phyloP scores from a whole-genome alignment of 2,888 invertebrate species.

The Megalurothrips usitatus region DNA sequence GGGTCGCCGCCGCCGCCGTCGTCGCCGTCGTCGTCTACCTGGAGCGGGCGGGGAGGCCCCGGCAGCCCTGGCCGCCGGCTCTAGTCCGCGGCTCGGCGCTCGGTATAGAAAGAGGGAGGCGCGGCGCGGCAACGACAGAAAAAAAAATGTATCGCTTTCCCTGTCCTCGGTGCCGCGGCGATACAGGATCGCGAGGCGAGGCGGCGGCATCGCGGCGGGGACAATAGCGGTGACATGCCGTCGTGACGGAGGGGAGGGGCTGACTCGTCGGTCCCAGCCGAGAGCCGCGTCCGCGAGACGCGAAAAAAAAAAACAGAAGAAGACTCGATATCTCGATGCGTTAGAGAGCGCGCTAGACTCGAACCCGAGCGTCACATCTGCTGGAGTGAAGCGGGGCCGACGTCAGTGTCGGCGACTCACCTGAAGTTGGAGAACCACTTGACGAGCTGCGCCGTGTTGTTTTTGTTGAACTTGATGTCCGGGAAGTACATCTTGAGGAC shows the following conservation, averaged over 20 bases:
- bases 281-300: no score
- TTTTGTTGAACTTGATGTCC: slow-evolving; percentile 99
- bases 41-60: no score
- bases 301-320: neutral
- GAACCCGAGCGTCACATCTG: slow-evolving; percentile 33
- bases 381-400: slow-evolving; percentile 25
- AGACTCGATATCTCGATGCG: neutral
- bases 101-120: neutral
- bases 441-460: slow-evolving; percentile 99
- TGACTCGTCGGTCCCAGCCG: no score
- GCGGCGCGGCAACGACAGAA: neutral
- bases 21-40: no score
- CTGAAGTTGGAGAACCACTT: slow-evolving; percentile 99
- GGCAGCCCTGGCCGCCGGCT: no score
- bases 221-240: no score
- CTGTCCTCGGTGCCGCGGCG: neutral
- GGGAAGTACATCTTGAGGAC: slow-evolving; percentile 99
- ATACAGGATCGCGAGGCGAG: no score
- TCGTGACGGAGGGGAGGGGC: no score
- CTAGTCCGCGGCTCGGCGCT: no score
- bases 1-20: no score
- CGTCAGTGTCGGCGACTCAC: slow-evolving; percentile 60
- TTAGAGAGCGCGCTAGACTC: slow-evolving; percentile 28
- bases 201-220: no score
- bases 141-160: neutral